A percentile compares a stretch with the other conserved stretches of the same genome.
Evolutionary conservation across 2,888 invertebrate species (phyloP).

Genomic region (Pedicia rivosa): DNA sequence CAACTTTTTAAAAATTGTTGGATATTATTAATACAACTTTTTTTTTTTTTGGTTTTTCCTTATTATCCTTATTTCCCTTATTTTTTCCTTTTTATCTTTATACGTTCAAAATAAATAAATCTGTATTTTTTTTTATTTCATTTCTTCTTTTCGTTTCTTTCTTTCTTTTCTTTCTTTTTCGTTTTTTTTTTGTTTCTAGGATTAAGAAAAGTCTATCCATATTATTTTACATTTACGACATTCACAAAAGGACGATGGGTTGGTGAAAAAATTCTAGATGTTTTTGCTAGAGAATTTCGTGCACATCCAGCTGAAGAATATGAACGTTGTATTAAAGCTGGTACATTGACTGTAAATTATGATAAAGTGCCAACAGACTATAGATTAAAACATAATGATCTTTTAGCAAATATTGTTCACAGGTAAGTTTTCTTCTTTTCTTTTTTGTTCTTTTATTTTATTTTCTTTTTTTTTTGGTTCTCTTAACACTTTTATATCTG

Average conservation of each 20-base stretch:
- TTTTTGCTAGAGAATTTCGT: conserved; percentile 83
- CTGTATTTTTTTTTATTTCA: background rate
- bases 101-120: background rate
- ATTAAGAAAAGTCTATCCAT: conserved; percentile 89
- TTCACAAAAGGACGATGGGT: conserved; percentile 96
- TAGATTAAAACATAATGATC: conserved; percentile 81
- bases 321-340: conserved; percentile 78
- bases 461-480: conserved; percentile 1
- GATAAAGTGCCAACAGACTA: conserved; percentile 84
- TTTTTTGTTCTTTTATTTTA: background rate
- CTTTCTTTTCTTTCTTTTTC: conserved; percentile 1
- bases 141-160: no score
- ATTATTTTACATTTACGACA: conserved; percentile 91
- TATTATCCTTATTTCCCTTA: background rate
- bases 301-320: conserved; percentile 90
- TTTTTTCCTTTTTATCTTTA: background rate
- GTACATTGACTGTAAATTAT: conserved; percentile 86
- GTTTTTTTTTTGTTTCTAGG: conserved; percentile 38
- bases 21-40: no score
- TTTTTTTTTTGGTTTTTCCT: background rate
- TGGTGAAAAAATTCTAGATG: conserved; percentile 80
- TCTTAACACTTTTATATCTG: no score
- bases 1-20: no score
- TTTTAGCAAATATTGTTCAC: conserved; percentile 85
- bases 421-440: conserved; percentile 41